Percentiles rank a stretch among this genome's conserved stretches.
phyloP scores from a whole-genome alignment of 2,888 invertebrate species.

The Rotaria sp. region DNA sequence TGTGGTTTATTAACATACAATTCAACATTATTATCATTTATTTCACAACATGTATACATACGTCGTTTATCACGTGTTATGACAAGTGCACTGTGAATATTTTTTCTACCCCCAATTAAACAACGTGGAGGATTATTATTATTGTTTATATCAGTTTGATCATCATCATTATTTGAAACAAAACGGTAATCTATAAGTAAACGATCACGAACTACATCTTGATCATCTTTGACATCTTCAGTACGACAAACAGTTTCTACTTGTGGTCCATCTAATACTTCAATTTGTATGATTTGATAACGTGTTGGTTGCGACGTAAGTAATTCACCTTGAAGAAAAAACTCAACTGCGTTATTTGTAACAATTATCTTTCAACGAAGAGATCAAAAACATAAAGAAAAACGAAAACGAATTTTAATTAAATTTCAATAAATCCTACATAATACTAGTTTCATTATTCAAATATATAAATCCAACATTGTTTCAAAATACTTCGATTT shows the following conservation, averaged over 20 bases:
- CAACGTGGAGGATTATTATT: conserved; percentile 26
- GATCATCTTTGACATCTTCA: conserved; percentile 35
- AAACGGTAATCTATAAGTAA: conserved; percentile 32
- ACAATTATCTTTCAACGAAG: too few relatives aligned
- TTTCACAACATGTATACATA: too few relatives aligned
- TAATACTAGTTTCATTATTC: too few relatives aligned
- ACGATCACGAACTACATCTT: conserved; percentile 36
- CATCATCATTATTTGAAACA: not conserved
- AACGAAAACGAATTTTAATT: too few relatives aligned
- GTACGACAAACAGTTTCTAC: conserved; percentile 31
- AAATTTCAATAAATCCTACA: too few relatives aligned
- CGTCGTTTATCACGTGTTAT: conserved; percentile 46
- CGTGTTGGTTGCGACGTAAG: not conserved
- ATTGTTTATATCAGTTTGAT: not conserved
- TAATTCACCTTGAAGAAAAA: not conserved
- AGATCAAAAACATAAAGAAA: too few relatives aligned
- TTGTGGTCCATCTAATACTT: conserved; percentile 36
- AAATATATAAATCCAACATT: too few relatives aligned
- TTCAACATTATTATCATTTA: too few relatives aligned
- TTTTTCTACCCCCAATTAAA: conserved; percentile 42
- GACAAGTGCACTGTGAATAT: conserved; percentile 53
- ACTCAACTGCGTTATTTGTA: too few relatives aligned
- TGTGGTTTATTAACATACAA: too few relatives aligned
- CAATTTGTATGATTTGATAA: conserved; percentile 37
- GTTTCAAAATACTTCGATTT: too few relatives aligned